Conservation (phyloP, 2,797 vertebrate species). For the Novumbra hubbsi region DNA sequence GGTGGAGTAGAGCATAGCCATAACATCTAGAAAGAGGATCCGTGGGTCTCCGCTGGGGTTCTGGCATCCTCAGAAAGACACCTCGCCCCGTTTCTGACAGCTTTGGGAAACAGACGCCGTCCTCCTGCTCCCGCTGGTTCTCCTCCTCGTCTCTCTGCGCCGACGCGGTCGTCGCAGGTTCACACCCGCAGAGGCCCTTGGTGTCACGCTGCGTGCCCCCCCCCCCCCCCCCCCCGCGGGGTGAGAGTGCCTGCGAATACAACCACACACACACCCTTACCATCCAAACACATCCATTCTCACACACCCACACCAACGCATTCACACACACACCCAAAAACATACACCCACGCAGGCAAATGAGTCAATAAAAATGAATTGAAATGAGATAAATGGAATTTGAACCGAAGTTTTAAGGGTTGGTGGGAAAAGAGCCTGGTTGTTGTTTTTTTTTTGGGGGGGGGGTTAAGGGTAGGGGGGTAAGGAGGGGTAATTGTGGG, state of each 20-base stretch:
- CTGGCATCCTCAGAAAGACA: not conserved
- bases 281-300: not conserved
- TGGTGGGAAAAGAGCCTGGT: conserved; percentile 30
- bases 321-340: not conserved
- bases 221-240: conserved; percentile 22
- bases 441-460: too few relatives aligned
- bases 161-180: conserved; percentile 36
- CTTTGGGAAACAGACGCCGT: not conserved
- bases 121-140: conserved; percentile 16
- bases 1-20: not conserved
- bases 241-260: conserved; percentile 12
- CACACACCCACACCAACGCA: not conserved
- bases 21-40: not conserved
- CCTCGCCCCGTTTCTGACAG: not conserved
- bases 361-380: conserved; percentile 70
- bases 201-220: conserved; percentile 19
- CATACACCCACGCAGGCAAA: conserved; percentile 44
- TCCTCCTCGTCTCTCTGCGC: conserved; percentile 29
- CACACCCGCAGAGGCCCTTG: conserved; percentile 18
- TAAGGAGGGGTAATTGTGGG: too few relatives aligned
- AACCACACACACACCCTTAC: not conserved
- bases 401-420: conserved; percentile 63
- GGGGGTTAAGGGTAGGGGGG: conserved; percentile 43
- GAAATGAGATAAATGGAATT: conserved; percentile 63
- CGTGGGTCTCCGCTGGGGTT: not conserved